These are phyloP conservation scores for Diorhabda elongata DNA, from an alignment of 1,140 invertebrate genomes.

Conservation along the genomic window DNA sequence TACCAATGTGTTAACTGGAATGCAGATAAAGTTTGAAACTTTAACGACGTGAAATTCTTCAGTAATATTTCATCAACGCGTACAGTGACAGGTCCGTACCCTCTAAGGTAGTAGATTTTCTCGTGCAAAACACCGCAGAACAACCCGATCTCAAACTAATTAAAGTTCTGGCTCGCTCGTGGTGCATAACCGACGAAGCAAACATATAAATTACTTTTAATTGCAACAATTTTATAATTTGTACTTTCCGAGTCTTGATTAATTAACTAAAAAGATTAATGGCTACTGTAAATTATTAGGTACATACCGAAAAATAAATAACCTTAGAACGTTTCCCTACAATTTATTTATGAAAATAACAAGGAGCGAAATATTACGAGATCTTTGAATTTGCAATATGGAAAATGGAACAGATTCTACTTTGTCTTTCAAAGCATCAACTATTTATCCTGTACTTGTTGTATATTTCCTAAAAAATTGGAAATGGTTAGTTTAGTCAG, in stretches of 20 bases:
- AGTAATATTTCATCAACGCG: conserved; percentile 12
- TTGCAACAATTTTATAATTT: conserved; percentile 47
- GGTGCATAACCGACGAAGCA: conserved; percentile 39
- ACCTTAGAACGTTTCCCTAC: not conserved
- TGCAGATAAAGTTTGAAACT: not conserved
- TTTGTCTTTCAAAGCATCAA: no score
- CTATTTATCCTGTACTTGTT: no score
- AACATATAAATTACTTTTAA: conserved; percentile 47
- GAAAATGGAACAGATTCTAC: no score
- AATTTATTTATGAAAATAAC: no score
- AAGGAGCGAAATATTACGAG: no score
- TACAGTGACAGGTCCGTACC: conserved; percentile 14
- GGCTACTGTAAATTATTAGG: conserved; percentile 39
- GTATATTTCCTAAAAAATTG: no score
- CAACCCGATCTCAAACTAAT: conserved; percentile 35
- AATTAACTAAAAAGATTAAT: conserved; percentile 41
- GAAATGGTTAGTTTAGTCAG: no score
- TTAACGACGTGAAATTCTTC: not conserved
- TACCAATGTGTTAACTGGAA: not conserved
- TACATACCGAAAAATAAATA: conserved; percentile 33
- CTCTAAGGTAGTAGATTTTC: conserved; percentile 15
- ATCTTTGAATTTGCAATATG: no score
- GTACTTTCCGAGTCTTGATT: conserved; percentile 42
- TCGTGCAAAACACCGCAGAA: conserved; percentile 16
- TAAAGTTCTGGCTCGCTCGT: conserved; percentile 37